These are phyloP conservation scores for Sylvilagus floridanus DNA, from an alignment of 2,797 vertebrate genomes.

Conservation along the genomic window DNA sequence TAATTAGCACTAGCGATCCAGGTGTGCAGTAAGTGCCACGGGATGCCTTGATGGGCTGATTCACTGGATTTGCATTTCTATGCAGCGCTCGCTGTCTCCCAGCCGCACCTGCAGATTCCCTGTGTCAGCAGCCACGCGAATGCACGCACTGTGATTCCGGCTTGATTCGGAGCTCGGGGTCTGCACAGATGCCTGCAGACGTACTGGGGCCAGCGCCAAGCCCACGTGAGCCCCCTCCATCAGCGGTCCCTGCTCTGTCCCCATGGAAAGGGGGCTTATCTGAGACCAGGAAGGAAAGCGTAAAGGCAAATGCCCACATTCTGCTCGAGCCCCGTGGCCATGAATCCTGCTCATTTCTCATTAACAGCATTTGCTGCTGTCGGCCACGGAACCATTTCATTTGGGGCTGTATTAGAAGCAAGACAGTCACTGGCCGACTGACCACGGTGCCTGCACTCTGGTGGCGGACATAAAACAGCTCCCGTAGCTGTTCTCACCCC, in stretches of 20 bases:
- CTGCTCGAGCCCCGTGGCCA: not conserved
- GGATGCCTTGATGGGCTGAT: not conserved
- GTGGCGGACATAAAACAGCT: not conserved
- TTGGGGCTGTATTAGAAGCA: not conserved
- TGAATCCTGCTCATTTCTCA: not conserved
- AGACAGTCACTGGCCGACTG: not conserved
- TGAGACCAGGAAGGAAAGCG: not conserved
- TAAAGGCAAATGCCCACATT: no score
- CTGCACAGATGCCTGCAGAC: slow-evolving; percentile 39
- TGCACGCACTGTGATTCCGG: slow-evolving; percentile 20
- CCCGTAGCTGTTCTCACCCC: not conserved
- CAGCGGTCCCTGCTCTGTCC: not conserved
- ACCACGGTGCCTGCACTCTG: not conserved
- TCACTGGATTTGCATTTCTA: slow-evolving; percentile 58
- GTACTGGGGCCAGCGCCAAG: not conserved
- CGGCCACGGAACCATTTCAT: not conserved
- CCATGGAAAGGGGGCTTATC: not conserved
- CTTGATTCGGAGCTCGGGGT: not conserved
- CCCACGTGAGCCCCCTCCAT: not conserved
- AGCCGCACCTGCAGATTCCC: slow-evolving; percentile 52
- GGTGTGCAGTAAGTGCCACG: not conserved
- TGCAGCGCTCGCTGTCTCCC: slow-evolving; percentile 16
- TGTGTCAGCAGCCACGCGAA: slow-evolving; percentile 53
- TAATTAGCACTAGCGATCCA: slow-evolving; percentile 53
- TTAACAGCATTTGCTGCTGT: not conserved